Percentiles rank a stretch among this genome's conserved stretches.
Conservation (phyloP, 2,888 invertebrate genomes). For the Papilio elwesi region DNA sequence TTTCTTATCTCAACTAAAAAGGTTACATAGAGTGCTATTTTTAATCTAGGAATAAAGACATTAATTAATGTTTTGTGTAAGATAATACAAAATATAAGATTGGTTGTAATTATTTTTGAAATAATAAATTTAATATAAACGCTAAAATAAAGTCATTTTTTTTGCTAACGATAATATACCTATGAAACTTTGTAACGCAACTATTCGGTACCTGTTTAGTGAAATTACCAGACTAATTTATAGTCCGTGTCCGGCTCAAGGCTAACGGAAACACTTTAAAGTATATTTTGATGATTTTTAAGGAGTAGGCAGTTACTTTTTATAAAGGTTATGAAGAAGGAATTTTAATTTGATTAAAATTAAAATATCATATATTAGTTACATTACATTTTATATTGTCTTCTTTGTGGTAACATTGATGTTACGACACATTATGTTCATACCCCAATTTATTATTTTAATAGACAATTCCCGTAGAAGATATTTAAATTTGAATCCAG, state of each 20-base stretch:
- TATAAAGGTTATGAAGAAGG: neutral
- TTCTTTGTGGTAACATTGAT: too few species aligned
- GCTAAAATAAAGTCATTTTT: neutral
- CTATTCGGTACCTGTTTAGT: conserved; percentile 6
- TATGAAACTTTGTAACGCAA: conserved; percentile 5
- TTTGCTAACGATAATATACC: neutral
- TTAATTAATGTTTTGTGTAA: too few species aligned
- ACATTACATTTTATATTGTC: neutral
- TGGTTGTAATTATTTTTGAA: neutral
- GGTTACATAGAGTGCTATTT: too few species aligned
- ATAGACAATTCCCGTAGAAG: too few species aligned
- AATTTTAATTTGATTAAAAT: neutral
- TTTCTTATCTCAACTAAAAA: too few species aligned
- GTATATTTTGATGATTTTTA: conserved; percentile 17
- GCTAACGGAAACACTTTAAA: conserved; percentile 7
- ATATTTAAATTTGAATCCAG: too few species aligned
- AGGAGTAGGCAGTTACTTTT: conserved; percentile 6
- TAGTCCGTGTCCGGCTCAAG: neutral
- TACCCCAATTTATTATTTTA: too few species aligned
- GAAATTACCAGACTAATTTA: conserved; percentile 9
- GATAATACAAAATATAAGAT: neutral
- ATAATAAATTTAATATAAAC: neutral
- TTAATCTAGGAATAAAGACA: too few species aligned
- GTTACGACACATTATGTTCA: too few species aligned
- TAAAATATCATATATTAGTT: neutral